Conservation (phyloP, 2,888 invertebrate species). For the Zygaena filipendulae region DNA sequence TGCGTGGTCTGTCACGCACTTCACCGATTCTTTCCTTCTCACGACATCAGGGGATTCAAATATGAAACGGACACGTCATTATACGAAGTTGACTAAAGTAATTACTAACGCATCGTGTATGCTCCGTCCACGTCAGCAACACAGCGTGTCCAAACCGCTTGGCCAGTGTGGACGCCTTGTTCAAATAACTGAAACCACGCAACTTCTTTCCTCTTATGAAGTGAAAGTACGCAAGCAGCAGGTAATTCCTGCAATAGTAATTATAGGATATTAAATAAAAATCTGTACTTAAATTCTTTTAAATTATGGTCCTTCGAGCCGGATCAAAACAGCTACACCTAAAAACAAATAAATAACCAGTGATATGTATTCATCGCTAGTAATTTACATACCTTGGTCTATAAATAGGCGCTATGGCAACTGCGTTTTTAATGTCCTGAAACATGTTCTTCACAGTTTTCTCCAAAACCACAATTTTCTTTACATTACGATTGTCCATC, state of each 20-base stretch:
- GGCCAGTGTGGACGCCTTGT: constrained; percentile 39
- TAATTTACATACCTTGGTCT: constrained; percentile 24
- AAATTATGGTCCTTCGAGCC: too few species aligned
- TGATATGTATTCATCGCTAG: too few species aligned
- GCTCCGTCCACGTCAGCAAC: constrained; percentile 56
- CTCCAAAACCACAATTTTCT: constrained; percentile 26
- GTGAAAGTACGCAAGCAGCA: constrained; percentile 63
- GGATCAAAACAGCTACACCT: too few species aligned
- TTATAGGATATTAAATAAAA: constrained; percentile 1
- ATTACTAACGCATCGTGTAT: constrained; percentile 56
- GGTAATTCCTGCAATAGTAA: constrained; percentile 43
- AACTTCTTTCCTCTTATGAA: constrained; percentile 48
- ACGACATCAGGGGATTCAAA: background rate
- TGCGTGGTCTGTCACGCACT: too few species aligned
- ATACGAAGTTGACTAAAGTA: constrained; percentile 1
- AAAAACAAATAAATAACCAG: too few species aligned
- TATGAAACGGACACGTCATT: background rate
- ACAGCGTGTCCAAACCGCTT: constrained; percentile 38
- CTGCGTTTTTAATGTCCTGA: constrained; percentile 21
- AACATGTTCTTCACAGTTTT: constrained; percentile 28
- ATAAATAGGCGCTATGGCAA: constrained; percentile 26
- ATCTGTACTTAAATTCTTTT: too few species aligned
- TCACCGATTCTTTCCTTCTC: too few species aligned
- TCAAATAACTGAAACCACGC: constrained; percentile 38
- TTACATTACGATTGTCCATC: constrained; percentile 36